phyloP scores from a whole-genome alignment of 2,888 invertebrate genomes.

The Agrochola circellaris region DNA sequence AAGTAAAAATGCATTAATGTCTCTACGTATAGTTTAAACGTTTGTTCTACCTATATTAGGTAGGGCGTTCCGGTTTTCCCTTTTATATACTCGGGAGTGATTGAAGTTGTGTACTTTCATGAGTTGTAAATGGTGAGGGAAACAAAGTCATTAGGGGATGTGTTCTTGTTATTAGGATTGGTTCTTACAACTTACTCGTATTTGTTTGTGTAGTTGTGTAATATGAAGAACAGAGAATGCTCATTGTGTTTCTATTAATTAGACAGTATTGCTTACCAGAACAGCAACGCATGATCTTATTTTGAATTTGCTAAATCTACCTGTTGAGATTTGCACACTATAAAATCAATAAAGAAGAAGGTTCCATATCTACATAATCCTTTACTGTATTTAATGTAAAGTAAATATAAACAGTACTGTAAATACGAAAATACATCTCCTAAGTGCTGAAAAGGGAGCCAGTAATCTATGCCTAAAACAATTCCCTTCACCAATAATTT shows the following conservation, averaged over 20 bases:
- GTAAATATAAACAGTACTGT: too few relatives aligned
- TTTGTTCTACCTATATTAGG: constrained; percentile 80
- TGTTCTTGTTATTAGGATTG: background rate
- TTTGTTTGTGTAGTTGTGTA: too few relatives aligned
- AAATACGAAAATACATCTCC: background rate
- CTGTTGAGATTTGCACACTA: too few relatives aligned
- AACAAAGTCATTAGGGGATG: background rate
- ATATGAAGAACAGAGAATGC: background rate
- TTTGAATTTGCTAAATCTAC: background rate
- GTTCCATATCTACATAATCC: too few relatives aligned
- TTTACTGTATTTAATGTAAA: too few relatives aligned
- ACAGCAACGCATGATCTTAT: background rate
- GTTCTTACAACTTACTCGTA: background rate
- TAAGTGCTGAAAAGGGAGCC: background rate
- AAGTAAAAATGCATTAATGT: constrained; percentile 75
- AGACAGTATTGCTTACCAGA: background rate
- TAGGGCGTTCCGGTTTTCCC: constrained; percentile 80
- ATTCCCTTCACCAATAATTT: background rate
- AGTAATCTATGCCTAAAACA: background rate
- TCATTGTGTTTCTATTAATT: too few relatives aligned
- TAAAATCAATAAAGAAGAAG: too few relatives aligned
- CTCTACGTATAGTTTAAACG: constrained; percentile 86
- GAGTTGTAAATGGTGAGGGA: constrained; percentile 23
- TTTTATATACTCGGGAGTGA: constrained; percentile 49
- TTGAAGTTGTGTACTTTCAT: constrained; percentile 24